phyloP scores from a whole-genome alignment of 1,140 invertebrate genomes.

The Drosophila repletoides region DNA sequence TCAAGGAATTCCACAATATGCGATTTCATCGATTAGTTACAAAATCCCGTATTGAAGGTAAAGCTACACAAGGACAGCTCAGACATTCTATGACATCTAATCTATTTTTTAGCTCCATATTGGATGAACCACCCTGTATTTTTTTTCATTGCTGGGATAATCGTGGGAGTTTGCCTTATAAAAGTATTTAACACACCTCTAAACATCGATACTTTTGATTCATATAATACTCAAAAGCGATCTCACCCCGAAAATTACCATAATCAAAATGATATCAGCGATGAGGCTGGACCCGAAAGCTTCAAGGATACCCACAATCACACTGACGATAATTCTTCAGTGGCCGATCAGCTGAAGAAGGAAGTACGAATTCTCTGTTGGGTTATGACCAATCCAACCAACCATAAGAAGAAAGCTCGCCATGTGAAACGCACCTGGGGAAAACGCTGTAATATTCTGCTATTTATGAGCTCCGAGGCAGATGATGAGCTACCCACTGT shows the following conservation, averaged over 20 bases:
- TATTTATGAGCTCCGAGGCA: constrained; percentile 93
- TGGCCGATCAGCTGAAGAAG: constrained; percentile 84
- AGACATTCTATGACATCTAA: background rate
- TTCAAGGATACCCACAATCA: constrained; percentile 79
- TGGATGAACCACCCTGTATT: constrained; percentile 13
- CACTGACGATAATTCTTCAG: constrained; percentile 51
- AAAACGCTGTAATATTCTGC: constrained; percentile 92
- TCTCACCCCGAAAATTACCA: background rate
- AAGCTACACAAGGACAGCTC: background rate
- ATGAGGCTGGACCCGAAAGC: constrained; percentile 74
- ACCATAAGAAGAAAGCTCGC: constrained; percentile 92
- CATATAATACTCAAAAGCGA: background rate
- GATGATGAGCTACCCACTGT: constrained; percentile 87
- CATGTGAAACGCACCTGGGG: constrained; percentile 93
- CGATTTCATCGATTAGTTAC: constrained; percentile 2
- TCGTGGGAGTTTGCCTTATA: constrained; percentile 14
- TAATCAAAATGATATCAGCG: background rate
- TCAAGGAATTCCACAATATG: background rate
- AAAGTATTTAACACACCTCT: constrained; percentile 12
- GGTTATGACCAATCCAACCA: constrained; percentile 96
- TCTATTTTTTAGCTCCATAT: background rate
- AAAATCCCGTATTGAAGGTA: background rate
- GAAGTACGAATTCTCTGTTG: constrained; percentile 95
- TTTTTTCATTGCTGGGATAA: constrained; percentile 1
- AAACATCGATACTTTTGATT: background rate